Evolutionary conservation across 35 echinoderm and acorn worm species (phyloP).

Genomic region (Holothuria glaberrima): DNA sequence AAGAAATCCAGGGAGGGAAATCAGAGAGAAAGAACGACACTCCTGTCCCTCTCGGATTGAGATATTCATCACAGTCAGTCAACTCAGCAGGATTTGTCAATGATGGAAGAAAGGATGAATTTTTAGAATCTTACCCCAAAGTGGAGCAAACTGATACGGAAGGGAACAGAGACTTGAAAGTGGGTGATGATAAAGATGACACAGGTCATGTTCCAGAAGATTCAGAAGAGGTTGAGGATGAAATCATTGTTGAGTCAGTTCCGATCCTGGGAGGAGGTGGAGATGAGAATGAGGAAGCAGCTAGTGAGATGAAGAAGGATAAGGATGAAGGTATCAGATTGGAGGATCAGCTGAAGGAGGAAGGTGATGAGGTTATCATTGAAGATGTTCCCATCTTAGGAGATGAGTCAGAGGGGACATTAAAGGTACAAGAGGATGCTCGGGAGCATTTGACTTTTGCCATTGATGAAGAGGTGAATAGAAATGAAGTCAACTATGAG

Average conservation of each 20-base stretch:
- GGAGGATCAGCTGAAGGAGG: conserved; percentile 4
- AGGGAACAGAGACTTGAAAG: background rate
- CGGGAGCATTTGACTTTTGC: background rate
- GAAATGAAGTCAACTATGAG: too few relatives aligned
- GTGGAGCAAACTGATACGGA: background rate
- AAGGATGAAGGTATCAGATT: background rate
- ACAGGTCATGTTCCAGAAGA: too few relatives aligned
- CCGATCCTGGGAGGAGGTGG: background rate
- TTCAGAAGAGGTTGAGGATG: background rate
- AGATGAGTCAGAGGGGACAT: background rate
- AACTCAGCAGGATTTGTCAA: too few relatives aligned
- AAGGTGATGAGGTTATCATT: conserved; percentile 35
- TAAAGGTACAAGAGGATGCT: background rate
- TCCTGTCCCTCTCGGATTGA: too few relatives aligned
- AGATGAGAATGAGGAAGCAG: background rate
- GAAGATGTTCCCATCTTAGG: conserved; percentile 18
- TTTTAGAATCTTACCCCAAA: too few relatives aligned
- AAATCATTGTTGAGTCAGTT: conserved; percentile 12
- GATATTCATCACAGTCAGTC: too few relatives aligned
- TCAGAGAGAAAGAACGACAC: too few relatives aligned
- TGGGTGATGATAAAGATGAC: background rate
- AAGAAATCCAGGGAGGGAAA: too few relatives aligned
- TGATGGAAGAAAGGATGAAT: too few relatives aligned
- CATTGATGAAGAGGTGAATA: too few relatives aligned
- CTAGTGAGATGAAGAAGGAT: background rate